phyloP scores from a whole-genome alignment of 2,797 vertebrate species.

The Hylomyscus alleni region DNA sequence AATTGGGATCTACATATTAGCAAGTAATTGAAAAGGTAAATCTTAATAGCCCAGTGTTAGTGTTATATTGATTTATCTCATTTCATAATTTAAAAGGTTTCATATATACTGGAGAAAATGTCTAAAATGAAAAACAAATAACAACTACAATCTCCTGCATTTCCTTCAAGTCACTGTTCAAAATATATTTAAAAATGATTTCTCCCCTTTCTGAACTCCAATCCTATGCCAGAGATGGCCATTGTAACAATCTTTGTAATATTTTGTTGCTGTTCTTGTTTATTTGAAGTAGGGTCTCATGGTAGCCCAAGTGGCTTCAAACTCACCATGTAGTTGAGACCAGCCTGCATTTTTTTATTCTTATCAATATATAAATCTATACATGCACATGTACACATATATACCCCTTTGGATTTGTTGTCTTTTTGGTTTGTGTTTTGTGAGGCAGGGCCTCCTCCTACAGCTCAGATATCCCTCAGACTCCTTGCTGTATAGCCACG shows the following conservation, averaged over 20 bases:
- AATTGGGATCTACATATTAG: background rate
- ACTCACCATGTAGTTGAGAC: background rate
- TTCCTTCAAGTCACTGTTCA: background rate
- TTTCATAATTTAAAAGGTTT: background rate
- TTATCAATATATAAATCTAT: background rate
- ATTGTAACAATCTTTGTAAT: background rate
- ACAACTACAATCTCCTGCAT: background rate
- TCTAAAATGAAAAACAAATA: background rate
- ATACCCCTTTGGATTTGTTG: background rate
- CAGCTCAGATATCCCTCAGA: background rate
- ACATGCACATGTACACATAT: background rate
- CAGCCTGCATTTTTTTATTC: background rate
- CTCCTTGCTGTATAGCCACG: background rate
- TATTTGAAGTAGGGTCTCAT: background rate
- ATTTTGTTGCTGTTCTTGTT: background rate
- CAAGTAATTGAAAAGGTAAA: slow-evolving; percentile 60
- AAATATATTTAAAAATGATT: background rate
- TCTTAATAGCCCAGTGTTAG: slow-evolving; percentile 23
- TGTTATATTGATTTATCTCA: background rate
- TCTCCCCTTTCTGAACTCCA: background rate
- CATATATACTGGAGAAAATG: background rate
- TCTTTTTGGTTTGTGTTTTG: background rate
- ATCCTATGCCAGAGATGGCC: no score
- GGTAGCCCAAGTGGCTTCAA: background rate
- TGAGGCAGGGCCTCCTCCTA: background rate